Percentiles rank a stretch among this genome's conserved stretches.
Evolutionary conservation across 35 echinoderm and acorn worm genomes (phyloP).

Genomic region (Diadema setosum): DNA sequence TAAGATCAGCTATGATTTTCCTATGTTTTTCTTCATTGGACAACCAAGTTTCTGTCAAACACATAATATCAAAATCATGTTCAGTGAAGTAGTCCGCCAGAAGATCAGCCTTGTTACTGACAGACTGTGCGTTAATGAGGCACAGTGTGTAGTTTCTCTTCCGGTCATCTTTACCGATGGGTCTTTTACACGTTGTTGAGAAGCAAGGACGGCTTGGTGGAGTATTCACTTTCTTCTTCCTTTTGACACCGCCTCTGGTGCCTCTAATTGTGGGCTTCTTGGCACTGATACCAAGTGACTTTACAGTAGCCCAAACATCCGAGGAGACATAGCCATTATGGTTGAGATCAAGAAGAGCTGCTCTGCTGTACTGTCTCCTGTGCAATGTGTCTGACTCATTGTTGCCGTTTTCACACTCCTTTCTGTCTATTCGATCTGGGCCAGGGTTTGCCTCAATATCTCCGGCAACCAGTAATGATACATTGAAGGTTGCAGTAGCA

Average conservation of each 20-base stretch:
- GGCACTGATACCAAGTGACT: background rate
- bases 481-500: background rate
- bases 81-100: background rate
- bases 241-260: background rate
- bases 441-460: background rate
- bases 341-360: background rate
- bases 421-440: background rate
- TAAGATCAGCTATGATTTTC: conserved; percentile 9
- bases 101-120: background rate
- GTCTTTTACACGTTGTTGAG: background rate
- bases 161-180: background rate
- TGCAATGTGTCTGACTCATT: background rate
- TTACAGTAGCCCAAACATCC: background rate
- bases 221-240: background rate
- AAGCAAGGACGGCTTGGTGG: background rate
- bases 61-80: background rate
- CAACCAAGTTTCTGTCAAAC: conserved; percentile 30
- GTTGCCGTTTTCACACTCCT: background rate
- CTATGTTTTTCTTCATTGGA: conserved; percentile 10
- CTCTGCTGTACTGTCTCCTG: background rate
- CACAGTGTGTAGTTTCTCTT: background rate
- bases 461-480: background rate
- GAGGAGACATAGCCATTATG: background rate
- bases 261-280: background rate
- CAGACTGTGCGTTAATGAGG: background rate